Base-by-base conservation (phyloP, 2,113 vertebrate species). In the Otis tarda region DNA sequence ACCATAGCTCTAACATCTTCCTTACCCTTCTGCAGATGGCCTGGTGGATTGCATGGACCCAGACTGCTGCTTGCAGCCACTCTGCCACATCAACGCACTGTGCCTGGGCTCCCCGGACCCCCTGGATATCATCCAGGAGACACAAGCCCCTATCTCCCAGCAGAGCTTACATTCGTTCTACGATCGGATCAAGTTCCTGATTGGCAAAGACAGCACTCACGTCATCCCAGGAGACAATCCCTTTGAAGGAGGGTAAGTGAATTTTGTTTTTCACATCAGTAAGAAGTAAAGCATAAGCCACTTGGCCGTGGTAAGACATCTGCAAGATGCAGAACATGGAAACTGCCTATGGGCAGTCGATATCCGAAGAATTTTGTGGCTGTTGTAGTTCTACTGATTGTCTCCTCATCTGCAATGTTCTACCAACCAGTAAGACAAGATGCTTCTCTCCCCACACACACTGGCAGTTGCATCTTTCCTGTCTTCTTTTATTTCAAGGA, bases 41-140 rank as follows among this genome's bases (percentile, higher is more conserved):
- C 96, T 99, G 95, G 98, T 98, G 90, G 99, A 99, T 97, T 99
- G 99, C 98, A 99, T 99, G 99, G 99, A 99, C 97, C 99, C 99
- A 10, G 99, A 99, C 97, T 99, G 99, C 98, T 99, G 99, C 97
- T 97, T 99, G 63, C 99, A 99, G 97, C 97, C 98, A 0, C 98
- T 98, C 55, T 99, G 99, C 96, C 99, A 99, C n/a, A 55, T 98
- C 95, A 99, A 98, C 11, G 91, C 98, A 0, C 98, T 99, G 86
- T 99, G 99, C 96, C 97, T 99, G 97, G 99, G 99, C 59, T 99
- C 99, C 17, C 99, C 99, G 0, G 99, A 99, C 91, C 99, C 99
- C 9, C 97, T 99, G 97, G 99, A 99, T 94, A 99, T 99, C 97
- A 99, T 99, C 97, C 99, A 99, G 97, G 99, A 99, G 97, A 99